phyloP scores from a whole-genome alignment of 2,113 vertebrate genomes.

The Phalacrocorax pelagicus region DNA sequence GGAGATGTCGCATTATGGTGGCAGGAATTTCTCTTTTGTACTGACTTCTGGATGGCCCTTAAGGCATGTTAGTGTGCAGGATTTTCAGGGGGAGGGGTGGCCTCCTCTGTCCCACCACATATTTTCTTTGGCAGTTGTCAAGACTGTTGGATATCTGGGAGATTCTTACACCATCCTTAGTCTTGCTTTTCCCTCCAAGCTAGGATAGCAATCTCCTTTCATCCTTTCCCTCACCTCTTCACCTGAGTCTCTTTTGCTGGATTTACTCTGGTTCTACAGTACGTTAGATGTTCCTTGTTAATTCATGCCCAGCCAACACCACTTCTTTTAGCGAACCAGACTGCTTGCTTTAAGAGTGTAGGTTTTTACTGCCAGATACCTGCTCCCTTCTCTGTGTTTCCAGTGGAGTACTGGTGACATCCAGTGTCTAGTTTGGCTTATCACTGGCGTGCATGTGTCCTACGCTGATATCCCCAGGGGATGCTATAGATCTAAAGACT shows the following conservation, averaged over 20 bases:
- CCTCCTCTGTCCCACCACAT: neutral
- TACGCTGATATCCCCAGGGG: slow-evolving; percentile 4
- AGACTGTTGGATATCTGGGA: neutral
- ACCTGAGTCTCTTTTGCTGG: neutral
- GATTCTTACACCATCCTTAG: neutral
- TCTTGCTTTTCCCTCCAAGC: neutral
- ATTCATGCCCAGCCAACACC: neutral
- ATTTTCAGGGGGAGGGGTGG: neutral
- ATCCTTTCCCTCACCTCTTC: neutral
- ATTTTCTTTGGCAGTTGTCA: neutral
- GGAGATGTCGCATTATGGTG: neutral
- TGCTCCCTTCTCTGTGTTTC: slow-evolving; percentile 11
- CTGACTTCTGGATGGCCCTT: neutral
- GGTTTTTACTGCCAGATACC: slow-evolving; percentile 50
- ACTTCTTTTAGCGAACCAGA: neutral
- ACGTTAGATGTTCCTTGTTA: neutral
- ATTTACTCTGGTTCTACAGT: neutral
- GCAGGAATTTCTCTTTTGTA: neutral
- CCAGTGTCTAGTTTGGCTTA: slow-evolving; percentile 49
- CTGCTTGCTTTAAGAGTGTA: slow-evolving; percentile 21
- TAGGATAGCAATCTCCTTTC: neutral
- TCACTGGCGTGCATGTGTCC: neutral
- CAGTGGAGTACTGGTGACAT: slow-evolving; percentile 49
- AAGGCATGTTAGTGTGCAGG: neutral
- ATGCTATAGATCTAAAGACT: neutral